phyloP scores from a whole-genome alignment of 2,888 invertebrate species.

The Azorinus chamasolen region DNA sequence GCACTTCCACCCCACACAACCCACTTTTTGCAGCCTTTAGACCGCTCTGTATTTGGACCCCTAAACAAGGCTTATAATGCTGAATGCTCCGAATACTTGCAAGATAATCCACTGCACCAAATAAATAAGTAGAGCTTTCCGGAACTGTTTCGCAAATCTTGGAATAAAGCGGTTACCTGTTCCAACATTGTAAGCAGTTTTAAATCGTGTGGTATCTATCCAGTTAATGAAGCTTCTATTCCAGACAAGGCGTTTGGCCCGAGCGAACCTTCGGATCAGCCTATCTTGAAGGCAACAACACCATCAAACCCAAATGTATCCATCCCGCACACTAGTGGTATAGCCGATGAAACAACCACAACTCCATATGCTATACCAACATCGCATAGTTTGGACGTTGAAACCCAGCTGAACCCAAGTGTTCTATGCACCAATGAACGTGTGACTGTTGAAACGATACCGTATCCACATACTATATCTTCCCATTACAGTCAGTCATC shows the following conservation, averaged over 20 bases:
- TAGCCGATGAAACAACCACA: too few relatives aligned
- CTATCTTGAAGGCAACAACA: too few relatives aligned
- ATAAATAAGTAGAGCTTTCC: conserved; percentile 53
- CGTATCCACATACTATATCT: too few relatives aligned
- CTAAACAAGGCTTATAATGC: conserved; percentile 47
- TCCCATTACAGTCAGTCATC: too few relatives aligned
- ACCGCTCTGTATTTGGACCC: conserved; percentile 46
- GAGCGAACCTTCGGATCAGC: conserved; percentile 19
- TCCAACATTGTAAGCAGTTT: conserved; percentile 52
- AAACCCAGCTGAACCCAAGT: too few relatives aligned
- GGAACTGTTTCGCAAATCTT: conserved; percentile 36
- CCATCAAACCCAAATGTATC: too few relatives aligned
- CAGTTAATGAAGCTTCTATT: conserved; percentile 28
- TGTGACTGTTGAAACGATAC: too few relatives aligned
- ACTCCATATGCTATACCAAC: too few relatives aligned
- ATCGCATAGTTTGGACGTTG: too few relatives aligned
- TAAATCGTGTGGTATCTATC: conserved; percentile 43
- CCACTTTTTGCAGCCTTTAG: conserved; percentile 48
- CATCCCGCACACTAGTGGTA: too few relatives aligned
- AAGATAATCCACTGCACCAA: conserved; percentile 16
- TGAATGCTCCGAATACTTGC: conserved; percentile 41
- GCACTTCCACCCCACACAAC: conserved; percentile 57
- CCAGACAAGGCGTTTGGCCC: conserved; percentile 25
- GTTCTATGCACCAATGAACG: too few relatives aligned
- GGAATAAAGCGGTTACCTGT: conserved; percentile 39